Percentiles rank a stretch among this genome's conserved stretches.
These are phyloP conservation scores for Bolinopsis microptera DNA, from an alignment of 37 sponge, comb jelly and placozoan species.

Conservation along the genomic window DNA sequence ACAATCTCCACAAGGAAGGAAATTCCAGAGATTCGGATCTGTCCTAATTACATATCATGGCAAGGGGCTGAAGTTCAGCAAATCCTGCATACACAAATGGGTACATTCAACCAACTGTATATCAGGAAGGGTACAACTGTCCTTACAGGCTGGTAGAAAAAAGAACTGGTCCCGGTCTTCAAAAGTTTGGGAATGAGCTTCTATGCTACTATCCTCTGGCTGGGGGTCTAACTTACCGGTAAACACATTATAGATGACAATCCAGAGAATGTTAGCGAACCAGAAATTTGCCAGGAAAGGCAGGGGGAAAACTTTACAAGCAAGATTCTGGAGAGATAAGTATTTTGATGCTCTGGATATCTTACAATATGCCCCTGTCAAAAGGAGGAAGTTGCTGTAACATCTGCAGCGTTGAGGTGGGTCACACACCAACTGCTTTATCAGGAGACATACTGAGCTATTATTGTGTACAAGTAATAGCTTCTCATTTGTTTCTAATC, in stretches of 20 bases:
- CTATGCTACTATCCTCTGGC: slow-evolving; percentile 93
- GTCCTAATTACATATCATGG: slow-evolving; percentile 91
- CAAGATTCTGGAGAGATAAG: neutral
- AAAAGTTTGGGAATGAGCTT: slow-evolving; percentile 79
- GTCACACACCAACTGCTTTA: neutral
- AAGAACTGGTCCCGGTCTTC: slow-evolving; percentile 82
- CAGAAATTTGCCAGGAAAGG: neutral
- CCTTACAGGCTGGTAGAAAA: slow-evolving; percentile 75
- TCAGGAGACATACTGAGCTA: neutral
- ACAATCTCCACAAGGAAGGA: slow-evolving; percentile 80
- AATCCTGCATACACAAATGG: slow-evolving; percentile 84
- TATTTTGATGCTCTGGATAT: slow-evolving; percentile 61
- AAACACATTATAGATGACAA: slow-evolving; percentile 68
- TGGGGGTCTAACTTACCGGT: slow-evolving; percentile 84
- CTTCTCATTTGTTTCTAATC: neutral
- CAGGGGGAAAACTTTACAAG: neutral
- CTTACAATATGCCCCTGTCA: neutral
- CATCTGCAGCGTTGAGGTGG: slow-evolving; percentile 15
- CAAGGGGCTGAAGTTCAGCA: slow-evolving; percentile 73
- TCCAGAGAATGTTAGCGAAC: neutral
- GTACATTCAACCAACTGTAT: slow-evolving; percentile 85
- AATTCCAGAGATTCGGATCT: slow-evolving; percentile 86
- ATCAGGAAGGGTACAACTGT: slow-evolving; percentile 95
- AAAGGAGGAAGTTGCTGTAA: neutral
- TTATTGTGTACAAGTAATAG: neutral